Conservation (phyloP, 2,113 vertebrate species). For the Sceloporus tristichus region DNA sequence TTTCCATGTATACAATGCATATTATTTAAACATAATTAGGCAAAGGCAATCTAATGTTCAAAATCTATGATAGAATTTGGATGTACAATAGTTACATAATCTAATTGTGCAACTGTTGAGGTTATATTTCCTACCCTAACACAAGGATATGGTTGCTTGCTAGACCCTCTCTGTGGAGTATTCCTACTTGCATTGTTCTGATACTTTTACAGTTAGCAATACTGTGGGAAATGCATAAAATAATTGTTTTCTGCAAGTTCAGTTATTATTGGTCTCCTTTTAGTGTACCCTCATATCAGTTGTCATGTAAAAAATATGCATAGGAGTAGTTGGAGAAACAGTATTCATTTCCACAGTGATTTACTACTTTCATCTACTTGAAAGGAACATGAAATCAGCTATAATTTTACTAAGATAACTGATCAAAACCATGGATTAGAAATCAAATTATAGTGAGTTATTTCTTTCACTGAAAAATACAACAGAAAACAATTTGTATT, state of each 20-base stretch:
- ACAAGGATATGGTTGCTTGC: not conserved
- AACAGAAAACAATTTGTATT: not conserved
- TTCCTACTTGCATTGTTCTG: not conserved
- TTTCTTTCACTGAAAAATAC: not conserved
- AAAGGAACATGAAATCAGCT: not conserved
- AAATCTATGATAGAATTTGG: constrained; percentile 21
- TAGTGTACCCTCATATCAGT: not conserved
- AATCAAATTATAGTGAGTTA: not conserved
- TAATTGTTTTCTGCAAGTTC: constrained; percentile 4
- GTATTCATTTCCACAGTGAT: not conserved
- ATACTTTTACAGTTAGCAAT: not conserved
- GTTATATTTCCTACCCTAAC: not conserved
- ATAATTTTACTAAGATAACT: not conserved
- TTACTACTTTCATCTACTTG: not conserved
- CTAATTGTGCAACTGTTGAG: not conserved
- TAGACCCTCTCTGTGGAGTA: not conserved
- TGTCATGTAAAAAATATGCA: not conserved
- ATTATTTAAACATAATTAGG: constrained; percentile 24
- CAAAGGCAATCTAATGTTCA: constrained; percentile 19
- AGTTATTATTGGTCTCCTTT: fast-evolving
- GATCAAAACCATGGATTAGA: not conserved
- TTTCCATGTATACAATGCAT: constrained; percentile 49
- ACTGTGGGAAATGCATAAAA: not conserved
- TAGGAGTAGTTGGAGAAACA: not conserved
- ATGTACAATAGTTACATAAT: not conserved